These are phyloP conservation scores for Antheraea yamamai DNA, from an alignment of 2,888 invertebrate species.

Conservation along the genomic window DNA sequence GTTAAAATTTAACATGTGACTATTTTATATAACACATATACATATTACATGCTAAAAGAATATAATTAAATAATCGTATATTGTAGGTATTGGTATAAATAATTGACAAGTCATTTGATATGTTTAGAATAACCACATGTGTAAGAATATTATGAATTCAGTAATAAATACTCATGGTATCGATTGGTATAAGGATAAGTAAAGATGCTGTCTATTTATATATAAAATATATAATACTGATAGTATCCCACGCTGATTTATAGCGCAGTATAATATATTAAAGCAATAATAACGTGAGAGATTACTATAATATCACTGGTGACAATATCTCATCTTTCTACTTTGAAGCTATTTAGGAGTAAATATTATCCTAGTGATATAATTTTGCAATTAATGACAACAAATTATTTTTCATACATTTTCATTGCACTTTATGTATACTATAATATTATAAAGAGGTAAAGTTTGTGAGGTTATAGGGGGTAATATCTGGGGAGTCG, in stretches of 20 bases:
- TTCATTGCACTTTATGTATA: no score
- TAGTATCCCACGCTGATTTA: background rate
- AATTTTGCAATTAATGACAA: constrained; percentile 14
- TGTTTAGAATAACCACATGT: background rate
- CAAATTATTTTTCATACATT: background rate
- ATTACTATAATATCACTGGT: background rate
- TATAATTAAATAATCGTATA: background rate
- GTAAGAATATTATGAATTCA: background rate
- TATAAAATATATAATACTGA: constrained; percentile 1
- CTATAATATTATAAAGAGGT: no score
- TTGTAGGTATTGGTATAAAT: background rate
- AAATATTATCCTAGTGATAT: background rate
- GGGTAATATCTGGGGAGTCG: no score
- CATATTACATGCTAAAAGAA: background rate
- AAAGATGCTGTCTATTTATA: background rate
- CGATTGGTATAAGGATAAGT: background rate
- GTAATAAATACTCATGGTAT: background rate
- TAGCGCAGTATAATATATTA: background rate
- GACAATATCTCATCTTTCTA: background rate
- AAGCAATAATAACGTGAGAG: background rate
- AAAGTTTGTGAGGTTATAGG: no score
- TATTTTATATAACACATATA: background rate
- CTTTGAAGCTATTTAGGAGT: background rate
- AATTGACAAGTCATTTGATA: constrained; percentile 13
- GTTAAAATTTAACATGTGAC: background rate